Percentiles rank a stretch among this genome's conserved stretches.
These are phyloP conservation scores for Hylia prasina DNA, from an alignment of 2,113 vertebrate species.

Conservation along the genomic window DNA sequence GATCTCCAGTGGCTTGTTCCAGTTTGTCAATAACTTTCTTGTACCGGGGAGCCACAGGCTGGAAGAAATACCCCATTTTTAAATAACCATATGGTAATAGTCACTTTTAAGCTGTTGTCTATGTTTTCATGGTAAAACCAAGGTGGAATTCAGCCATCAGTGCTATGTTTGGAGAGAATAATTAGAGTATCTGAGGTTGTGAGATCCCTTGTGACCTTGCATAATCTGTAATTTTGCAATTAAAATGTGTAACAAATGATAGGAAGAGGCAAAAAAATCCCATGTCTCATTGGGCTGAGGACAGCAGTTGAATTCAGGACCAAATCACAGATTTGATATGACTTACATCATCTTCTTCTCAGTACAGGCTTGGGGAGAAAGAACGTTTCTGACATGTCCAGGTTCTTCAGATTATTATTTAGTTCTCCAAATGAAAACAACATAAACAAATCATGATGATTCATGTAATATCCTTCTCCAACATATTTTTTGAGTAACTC, in stretches of 20 bases:
- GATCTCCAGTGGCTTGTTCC: not conserved
- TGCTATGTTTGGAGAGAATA: not conserved
- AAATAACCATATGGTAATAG: not conserved
- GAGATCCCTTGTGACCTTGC: not conserved
- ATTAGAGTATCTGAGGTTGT: not conserved
- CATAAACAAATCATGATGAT: not conserved
- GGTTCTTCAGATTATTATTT: not conserved
- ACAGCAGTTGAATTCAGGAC: not conserved
- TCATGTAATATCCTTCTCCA: not conserved
- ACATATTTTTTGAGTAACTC: not conserved
- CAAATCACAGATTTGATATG: not conserved
- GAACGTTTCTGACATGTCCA: not conserved
- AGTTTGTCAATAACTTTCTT: not conserved
- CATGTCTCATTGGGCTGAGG: not conserved
- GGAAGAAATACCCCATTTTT: not conserved
- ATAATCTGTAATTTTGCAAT: not conserved
- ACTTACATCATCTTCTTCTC: not conserved
- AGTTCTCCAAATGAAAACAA: not conserved
- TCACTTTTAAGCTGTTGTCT: not conserved
- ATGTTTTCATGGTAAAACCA: not conserved
- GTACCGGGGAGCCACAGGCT: accelerated
- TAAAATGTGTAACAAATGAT: not conserved
- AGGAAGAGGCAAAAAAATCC: not conserved
- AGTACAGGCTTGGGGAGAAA: not conserved
- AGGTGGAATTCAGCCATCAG: not conserved